These are phyloP conservation scores for Ceryle rudis DNA, from an alignment of 2,797 vertebrate genomes.

Conservation along the genomic window DNA sequence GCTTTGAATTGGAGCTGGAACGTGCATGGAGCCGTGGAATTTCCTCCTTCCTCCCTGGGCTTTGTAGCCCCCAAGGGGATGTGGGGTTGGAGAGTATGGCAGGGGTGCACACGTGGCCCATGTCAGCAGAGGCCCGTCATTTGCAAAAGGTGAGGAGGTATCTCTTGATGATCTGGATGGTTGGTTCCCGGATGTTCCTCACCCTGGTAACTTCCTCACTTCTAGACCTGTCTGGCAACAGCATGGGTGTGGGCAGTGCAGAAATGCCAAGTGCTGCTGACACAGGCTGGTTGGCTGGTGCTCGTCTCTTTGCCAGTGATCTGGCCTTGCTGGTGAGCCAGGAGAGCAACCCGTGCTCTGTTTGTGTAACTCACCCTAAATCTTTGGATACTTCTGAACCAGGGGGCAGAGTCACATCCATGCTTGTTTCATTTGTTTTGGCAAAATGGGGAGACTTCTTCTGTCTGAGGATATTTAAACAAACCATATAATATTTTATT, in stretches of 20 bases:
- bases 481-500: conserved; percentile 43
- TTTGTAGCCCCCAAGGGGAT: neutral
- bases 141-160: neutral
- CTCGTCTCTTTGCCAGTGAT: conserved; percentile 25
- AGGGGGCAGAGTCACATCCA: conserved; percentile 20
- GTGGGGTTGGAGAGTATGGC: accelerated
- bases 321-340: neutral
- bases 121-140: neutral
- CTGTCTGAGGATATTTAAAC: conserved; percentile 40
- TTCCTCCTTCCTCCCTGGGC: accelerated
- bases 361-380: neutral
- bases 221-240: neutral
- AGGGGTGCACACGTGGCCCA: accelerated
- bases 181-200: neutral
- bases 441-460: conserved; percentile 1
- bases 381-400: conserved; percentile 35
- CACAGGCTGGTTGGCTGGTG: neutral
- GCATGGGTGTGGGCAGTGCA: neutral
- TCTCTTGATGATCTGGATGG: neutral
- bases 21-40: accelerated
- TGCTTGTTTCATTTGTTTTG: conserved; percentile 65
- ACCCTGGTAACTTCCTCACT: neutral
- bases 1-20: neutral
- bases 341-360: neutral
- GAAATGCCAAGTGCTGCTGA: neutral